These are phyloP conservation scores for Exocentrus adspersus DNA, from an alignment of 2,888 invertebrate genomes.

Conservation along the genomic window DNA sequence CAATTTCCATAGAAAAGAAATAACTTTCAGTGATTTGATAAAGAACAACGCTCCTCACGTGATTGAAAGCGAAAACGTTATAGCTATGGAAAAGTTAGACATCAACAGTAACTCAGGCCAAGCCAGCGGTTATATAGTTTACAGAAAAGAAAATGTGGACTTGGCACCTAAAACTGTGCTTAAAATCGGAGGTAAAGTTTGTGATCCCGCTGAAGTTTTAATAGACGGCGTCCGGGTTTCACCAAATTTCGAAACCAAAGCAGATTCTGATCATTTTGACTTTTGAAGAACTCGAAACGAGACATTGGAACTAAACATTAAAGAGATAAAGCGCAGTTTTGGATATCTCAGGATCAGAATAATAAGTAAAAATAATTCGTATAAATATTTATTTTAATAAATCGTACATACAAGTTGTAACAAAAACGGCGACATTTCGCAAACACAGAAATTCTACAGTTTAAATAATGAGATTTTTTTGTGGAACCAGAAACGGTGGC, in stretches of 20 bases:
- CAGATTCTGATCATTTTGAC: constrained; percentile 60
- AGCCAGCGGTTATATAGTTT: constrained; percentile 67
- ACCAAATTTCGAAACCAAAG: constrained; percentile 44
- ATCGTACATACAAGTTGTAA: too few relatives aligned
- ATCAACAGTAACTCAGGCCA: constrained; percentile 65
- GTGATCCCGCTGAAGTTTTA: constrained; percentile 66
- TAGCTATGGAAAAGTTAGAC: constrained; percentile 58
- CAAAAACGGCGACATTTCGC: too few relatives aligned
- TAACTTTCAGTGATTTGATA: constrained; percentile 38
- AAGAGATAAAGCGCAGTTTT: too few relatives aligned
- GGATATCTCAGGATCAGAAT: too few relatives aligned
- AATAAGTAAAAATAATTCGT: too few relatives aligned
- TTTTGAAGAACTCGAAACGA: constrained; percentile 59
- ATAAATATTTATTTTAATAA: too few relatives aligned
- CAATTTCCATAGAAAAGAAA: constrained; percentile 44
- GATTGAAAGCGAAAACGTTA: constrained; percentile 34
- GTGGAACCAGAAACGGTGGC: constrained; percentile 38
- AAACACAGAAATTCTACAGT: too few relatives aligned
- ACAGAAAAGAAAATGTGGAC: constrained; percentile 59
- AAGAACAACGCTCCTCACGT: constrained; percentile 32
- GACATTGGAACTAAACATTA: constrained; percentile 42
- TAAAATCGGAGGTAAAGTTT: constrained; percentile 58
- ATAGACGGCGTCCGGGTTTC: constrained; percentile 61
- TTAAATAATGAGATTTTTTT: constrained; percentile 44
- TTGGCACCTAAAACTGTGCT: constrained; percentile 51